Evolutionary conservation across 2,888 invertebrate genomes (phyloP), one percentile per base, ranked within the genome.

Genomic region (Piscicola geometra): DNA sequence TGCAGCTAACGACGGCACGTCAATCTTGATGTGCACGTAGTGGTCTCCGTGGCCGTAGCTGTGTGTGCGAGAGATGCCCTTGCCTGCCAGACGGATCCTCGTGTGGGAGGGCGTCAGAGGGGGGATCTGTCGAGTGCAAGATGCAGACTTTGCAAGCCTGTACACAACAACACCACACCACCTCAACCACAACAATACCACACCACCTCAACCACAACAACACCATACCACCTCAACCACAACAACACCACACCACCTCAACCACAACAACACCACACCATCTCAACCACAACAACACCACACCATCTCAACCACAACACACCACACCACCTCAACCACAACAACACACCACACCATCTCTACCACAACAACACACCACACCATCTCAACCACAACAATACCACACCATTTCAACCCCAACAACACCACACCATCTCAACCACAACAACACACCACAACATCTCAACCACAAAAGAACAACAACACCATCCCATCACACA

Each of bases 1-100:
- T 33, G 21, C 18, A 32, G 76, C 77, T 77, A 60, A 80, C 79
- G 28, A 47, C 15, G 80, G 80, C 15, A 80, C 75, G 18, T 77
- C 71, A 32, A 80, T 71, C 68, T 79, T 96, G 66, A 98, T 87
- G 82, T 93, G 92, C 18, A 99, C 90, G 84, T 97, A 98, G 86
- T 99, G 99, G 86, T 99, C 97, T 0, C 99, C 99, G 81, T 92
- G 89, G 0, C 98, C 97, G 79, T 91, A 90, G 15, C 92, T 90
- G 82, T 93, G 93, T 1, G 97, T 90, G 79, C 93, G 90, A 84
- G 93, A 93, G 86, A 99, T 90, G 0, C 99, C 99, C 86, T 98
- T 98, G 47, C 93, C 91, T 0, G 89, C 89, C 47, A 99, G 86
- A 52, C 93, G 89, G 75, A 99, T 90, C 81, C 90, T 89, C 5